phyloP scores from a whole-genome alignment of 2,888 invertebrate species.

The Thymelicus sylvestris region DNA sequence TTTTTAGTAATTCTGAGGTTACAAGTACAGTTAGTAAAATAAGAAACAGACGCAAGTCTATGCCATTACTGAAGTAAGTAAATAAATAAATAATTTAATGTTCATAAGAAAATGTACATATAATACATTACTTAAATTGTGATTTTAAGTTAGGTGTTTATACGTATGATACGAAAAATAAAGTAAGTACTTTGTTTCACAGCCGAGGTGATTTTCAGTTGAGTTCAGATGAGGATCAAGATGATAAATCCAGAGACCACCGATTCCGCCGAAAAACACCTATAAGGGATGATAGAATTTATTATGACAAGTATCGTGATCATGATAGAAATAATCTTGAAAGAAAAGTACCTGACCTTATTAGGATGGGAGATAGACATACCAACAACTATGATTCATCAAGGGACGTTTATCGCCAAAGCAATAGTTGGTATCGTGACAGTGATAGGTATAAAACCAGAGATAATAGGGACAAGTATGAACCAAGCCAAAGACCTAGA shows the following conservation, averaged over 20 bases:
- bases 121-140: too few species aligned
- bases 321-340: not conserved
- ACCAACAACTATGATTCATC: constrained; percentile 29
- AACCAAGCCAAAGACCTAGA: constrained; percentile 49
- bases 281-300: constrained; percentile 8
- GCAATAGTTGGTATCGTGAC: constrained; percentile 47
- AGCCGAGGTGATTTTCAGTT: constrained; percentile 39
- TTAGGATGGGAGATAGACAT: constrained; percentile 11
- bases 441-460: constrained; percentile 49
- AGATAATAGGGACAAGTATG: constrained; percentile 54
- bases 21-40: constrained; percentile 46
- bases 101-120: too few species aligned
- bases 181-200: not conserved
- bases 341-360: constrained; percentile 15
- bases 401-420: constrained; percentile 43
- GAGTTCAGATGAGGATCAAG: constrained; percentile 64
- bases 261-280: constrained; percentile 44
- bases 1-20: not conserved
- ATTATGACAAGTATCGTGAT: constrained; percentile 12
- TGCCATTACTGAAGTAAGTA: constrained; percentile 58
- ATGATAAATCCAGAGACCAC: constrained; percentile 46
- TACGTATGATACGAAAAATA: not conserved
- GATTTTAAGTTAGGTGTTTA: too few species aligned
- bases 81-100: not conserved
- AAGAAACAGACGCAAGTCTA: constrained; percentile 62